Evolutionary conservation across 2,113 vertebrate genomes (phyloP), one percentile per base, ranked within the genome.

Genomic region (Acanthisitta chloris): DNA sequence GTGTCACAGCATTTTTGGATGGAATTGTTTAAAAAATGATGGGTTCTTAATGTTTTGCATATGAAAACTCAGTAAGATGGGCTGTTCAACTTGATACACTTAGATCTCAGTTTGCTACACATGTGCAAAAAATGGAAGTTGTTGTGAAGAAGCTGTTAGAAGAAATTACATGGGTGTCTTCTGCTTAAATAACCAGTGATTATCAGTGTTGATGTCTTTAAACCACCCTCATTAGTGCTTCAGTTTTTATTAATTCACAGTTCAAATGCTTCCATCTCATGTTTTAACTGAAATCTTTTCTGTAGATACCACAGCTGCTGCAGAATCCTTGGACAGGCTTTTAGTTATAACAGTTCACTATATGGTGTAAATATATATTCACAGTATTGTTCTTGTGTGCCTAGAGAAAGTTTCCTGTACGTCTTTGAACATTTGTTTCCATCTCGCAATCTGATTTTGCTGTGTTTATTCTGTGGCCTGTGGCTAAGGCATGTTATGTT

Each of bases 361-460:
- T 28, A 21, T 81, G 91, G 12, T 65, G 40, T 24, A 17, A n/a
- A n/a, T 54, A 34, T 46, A 14, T 55, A 62, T 42, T 70, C 55
- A 33, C 48, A 48, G 42, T 62, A 42, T 70, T 62, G 45, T 77
- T 95, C 92, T 97, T 90, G 65, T 4, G 14, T 88, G 71, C 54
- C 49, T 71, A 38, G 36, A 73, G 76, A 88, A 97, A 94, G 73
- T 76, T 90, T 95, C 55, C 86, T 88, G 61, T 84, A 45, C 74
- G 51, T 95, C 43, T 94, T 90, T 88, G 72, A 93, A 61, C 26
- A 16, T 94, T 97, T 96, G 81, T 97, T 97, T 97, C 90, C 81
- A 88, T 93, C 90, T 88, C 88, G 86, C 11, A 29, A 64, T 81
- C 77, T 93, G 74, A 45, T 81, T 96, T 96, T 92, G 64, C 80